phyloP scores from a whole-genome alignment of 2,888 invertebrate species.

The Euplagia quadripunctaria region DNA sequence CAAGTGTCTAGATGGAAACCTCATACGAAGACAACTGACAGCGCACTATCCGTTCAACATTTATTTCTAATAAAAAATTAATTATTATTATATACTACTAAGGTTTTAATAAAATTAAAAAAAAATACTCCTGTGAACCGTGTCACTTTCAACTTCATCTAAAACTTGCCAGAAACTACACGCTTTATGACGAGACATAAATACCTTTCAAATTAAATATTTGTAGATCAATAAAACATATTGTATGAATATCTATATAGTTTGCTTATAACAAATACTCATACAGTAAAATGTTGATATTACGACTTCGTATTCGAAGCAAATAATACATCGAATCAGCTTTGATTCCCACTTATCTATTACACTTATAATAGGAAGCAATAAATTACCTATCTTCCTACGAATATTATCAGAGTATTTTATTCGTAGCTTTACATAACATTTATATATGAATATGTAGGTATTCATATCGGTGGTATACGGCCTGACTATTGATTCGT shows the following conservation, averaged over 20 bases:
- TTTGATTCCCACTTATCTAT: neutral
- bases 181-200: neutral
- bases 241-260: neutral
- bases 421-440: neutral
- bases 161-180: too few species aligned
- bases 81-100: too few species aligned
- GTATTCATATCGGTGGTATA: too few species aligned
- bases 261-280: neutral
- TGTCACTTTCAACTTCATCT: too few species aligned
- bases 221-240: neutral
- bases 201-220: neutral
- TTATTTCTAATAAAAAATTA: too few species aligned
- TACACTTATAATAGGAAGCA: neutral
- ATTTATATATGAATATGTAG: neutral
- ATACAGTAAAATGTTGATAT: neutral
- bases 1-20: too few species aligned
- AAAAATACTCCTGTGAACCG: too few species aligned
- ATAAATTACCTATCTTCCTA: neutral
- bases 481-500: too few species aligned
- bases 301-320: neutral
- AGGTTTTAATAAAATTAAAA: too few species aligned
- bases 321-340: neutral
- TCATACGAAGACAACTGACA: too few species aligned
- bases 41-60: too few species aligned
- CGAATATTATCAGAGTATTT: neutral